Evolutionary conservation across 1,140 invertebrate genomes (phyloP).

Genomic region (Caenorhabditis briggsae): DNA sequence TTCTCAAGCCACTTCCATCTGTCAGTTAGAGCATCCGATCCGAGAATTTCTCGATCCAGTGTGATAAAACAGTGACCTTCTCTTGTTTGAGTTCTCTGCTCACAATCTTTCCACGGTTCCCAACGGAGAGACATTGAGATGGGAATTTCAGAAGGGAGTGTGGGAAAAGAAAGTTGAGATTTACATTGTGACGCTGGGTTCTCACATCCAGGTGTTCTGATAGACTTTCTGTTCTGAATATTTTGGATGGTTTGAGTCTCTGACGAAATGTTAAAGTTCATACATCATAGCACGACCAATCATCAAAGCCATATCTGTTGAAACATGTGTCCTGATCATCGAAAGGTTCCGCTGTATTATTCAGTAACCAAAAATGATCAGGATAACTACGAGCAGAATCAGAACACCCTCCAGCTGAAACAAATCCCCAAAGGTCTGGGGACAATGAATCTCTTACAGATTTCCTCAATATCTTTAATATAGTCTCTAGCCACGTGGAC

Average conservation of each 20-base stretch:
- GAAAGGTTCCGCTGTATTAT: not conserved
- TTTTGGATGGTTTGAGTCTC: not conserved
- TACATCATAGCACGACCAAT: slow-evolving; percentile 42
- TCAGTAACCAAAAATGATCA: not conserved
- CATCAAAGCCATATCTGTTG: not conserved
- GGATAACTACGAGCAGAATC: not conserved
- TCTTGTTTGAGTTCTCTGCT: not conserved
- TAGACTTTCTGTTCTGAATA: not conserved
- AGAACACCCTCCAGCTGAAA: not conserved
- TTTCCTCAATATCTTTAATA: not conserved
- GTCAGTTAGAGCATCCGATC: not conserved
- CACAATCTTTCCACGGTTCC: not conserved
- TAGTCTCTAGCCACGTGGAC: not conserved
- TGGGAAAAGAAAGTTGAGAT: not conserved
- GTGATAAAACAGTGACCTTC: not conserved
- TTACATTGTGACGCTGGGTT: not conserved
- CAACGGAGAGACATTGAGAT: not conserved
- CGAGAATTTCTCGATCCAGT: not conserved
- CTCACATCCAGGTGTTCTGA: not conserved
- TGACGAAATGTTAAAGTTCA: not conserved
- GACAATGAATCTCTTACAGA: not conserved
- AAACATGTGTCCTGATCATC: slow-evolving; percentile 42
- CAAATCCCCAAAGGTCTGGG: no score
- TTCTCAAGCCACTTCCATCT: not conserved
- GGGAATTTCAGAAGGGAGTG: not conserved